phyloP scores from a whole-genome alignment of 2,797 vertebrate species.

The Scleropages formosus region DNA sequence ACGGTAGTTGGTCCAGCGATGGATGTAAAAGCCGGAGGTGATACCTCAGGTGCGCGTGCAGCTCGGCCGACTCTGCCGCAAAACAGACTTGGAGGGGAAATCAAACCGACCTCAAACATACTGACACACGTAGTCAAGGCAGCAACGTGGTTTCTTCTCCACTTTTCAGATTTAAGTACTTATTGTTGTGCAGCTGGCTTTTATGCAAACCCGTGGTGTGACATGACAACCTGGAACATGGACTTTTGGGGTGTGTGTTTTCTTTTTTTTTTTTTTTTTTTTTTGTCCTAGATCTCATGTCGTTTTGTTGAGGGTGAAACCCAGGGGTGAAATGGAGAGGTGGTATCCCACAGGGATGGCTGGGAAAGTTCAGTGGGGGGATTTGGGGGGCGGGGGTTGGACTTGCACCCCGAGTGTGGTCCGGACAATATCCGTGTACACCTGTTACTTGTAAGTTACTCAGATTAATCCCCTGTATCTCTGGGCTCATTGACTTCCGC shows the following conservation, averaged over 20 bases:
- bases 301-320: no score
- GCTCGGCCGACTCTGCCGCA: not conserved
- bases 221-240: no score
- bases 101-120: not conserved
- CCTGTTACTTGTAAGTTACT: slow-evolving; percentile 20
- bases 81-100: not conserved
- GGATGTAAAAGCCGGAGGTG: not conserved
- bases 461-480: not conserved
- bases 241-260: no score
- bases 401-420: not conserved
- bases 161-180: no score
- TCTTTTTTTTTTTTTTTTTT: no score
- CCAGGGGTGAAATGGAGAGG: no score
- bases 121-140: no score
- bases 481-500: not conserved
- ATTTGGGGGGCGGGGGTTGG: not conserved
- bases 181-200: no score
- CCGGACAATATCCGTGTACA: slow-evolving; percentile 6
- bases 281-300: no score
- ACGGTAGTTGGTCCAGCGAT: not conserved
- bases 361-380: not conserved
- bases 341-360: not conserved
- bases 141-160: no score
- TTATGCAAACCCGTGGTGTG: no score
- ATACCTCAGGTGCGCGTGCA: not conserved